Evolutionary conservation across 2,797 vertebrate species (phyloP), one percentile per base, ranked within the genome.

Genomic region (Clamator glandarius): DNA sequence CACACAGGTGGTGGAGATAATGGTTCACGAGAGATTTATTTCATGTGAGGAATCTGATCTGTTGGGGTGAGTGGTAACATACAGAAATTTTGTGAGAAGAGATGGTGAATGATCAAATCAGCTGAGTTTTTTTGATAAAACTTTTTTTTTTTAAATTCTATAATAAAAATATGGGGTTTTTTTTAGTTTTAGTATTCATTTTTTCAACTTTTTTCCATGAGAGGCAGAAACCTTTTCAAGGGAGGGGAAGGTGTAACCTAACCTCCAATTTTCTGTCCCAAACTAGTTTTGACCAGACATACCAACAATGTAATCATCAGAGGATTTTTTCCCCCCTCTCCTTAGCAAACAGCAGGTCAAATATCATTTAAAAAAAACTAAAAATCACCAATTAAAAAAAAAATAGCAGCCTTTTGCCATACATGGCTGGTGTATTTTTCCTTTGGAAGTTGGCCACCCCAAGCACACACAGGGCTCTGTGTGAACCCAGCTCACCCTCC

Each of bases 381-480:
- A 82, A 19, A 86, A 69, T 51, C 33, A 9, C 46, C 62, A 76
- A 80, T 67, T 62, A 57, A 66, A 69, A 77, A 39, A 54, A 46
- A 46, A 48, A 5, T 6, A 26, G 62, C 83, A 48, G n/a, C 35
- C 73, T 89, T 74, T 89, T 41, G 79, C 94, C 61, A 5, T 87
- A 5, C 57, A 5, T 19, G 89, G 88, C 90, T 35, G 88, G 91
- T 12, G 79, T 73, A 36, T 79, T 96, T 95, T 96, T 95, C 96
- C 96, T 90, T 88, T 96, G 96, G 95, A 92, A 72, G 17, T 20
- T 46, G 85, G 90, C 96, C 95, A 91, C 92, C 78, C 68, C 79
- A 20, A 58, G 87, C 94, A 93, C 80, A 96, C 86, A 91, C 90
- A 84, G 89, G 75, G 91, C 81, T 92, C 89, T 95, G 74, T 96